Evolutionary conservation across 2,888 invertebrate genomes (phyloP), one percentile per base, ranked within the genome.

Genomic region (Leucozona laternaria): DNA sequence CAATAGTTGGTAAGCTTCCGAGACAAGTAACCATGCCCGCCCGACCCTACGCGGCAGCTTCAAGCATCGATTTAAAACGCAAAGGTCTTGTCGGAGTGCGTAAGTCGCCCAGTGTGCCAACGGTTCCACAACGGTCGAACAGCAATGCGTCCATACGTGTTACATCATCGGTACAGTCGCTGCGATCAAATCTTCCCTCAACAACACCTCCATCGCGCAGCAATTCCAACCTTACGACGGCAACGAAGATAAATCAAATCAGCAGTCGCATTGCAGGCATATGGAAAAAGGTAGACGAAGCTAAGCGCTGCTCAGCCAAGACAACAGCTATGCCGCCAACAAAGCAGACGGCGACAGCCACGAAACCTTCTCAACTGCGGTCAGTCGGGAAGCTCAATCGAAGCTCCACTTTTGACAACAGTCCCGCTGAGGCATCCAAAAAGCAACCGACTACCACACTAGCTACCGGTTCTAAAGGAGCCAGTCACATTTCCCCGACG

Each of bases 141-240:
- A 92, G 92, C 22, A 93, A 92, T 71, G 89, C 91, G 7, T 89
- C 90, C 7, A 90, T 92, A 73, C 90, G 91, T 7, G 88, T 90
- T 31, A 90, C 90, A n/a, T 89, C 89, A n/a, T 89, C 89, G 17
- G 88, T 89, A 6, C 88, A 90, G 58, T 89, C 91, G 34, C 85
- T 89, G 8, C 89, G 92, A 2, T 89, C 90, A 0, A 82, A 81
- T 62, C 79, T 81, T 4, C 92, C 92, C 0, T 88, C 90, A 45
- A 92, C 92, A 20, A 92, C 91, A 17, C 92, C 92, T 2, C 92
- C 93, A 40, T 92, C 92, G 2, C 91, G 92, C 70, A 92, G 92
- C 86, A 92, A 92, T 79, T 93, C 92, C 2, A 92, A 90, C 79
- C 86, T 92, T 11, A 90, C 90, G 1, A 89, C 89, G n/a, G 89